A percentile compares a stretch with the other conserved stretches of the same genome.
phyloP scores from a whole-genome alignment of 2,113 vertebrate genomes.

The Myotis davidii region DNA sequence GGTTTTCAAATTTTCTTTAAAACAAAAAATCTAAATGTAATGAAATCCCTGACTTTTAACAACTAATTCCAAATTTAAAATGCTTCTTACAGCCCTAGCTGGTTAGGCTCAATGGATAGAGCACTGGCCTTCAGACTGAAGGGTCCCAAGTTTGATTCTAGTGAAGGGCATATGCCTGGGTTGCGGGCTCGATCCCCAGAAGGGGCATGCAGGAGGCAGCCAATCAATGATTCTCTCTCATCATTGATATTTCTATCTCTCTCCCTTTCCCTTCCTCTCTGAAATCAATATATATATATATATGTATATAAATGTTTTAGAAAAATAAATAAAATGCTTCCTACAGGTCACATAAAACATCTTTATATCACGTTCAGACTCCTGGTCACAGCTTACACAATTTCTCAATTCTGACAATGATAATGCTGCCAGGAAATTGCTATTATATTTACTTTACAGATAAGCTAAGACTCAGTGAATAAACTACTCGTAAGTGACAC shows the following conservation, averaged over 20 bases:
- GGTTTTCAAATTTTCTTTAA: background rate
- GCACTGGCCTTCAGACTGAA: no score
- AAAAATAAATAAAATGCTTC: background rate
- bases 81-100: background rate
- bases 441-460: background rate
- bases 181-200: no score
- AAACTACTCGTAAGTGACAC: background rate
- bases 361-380: background rate
- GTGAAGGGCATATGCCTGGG: no score
- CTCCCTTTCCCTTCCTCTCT: no score
- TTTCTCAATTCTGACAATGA: background rate
- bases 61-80: constrained; percentile 5
- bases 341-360: background rate
- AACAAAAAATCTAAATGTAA: background rate
- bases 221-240: no score
- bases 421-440: background rate
- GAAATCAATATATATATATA: no score
- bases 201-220: no score
- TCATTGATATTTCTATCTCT: no score
- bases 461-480: background rate
- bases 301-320: no score
- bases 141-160: no score
- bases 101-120: no score
- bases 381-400: background rate
- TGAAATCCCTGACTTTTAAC: background rate